phyloP scores from a whole-genome alignment of 2,888 invertebrate genomes.

The Stictocephala bisonia region DNA sequence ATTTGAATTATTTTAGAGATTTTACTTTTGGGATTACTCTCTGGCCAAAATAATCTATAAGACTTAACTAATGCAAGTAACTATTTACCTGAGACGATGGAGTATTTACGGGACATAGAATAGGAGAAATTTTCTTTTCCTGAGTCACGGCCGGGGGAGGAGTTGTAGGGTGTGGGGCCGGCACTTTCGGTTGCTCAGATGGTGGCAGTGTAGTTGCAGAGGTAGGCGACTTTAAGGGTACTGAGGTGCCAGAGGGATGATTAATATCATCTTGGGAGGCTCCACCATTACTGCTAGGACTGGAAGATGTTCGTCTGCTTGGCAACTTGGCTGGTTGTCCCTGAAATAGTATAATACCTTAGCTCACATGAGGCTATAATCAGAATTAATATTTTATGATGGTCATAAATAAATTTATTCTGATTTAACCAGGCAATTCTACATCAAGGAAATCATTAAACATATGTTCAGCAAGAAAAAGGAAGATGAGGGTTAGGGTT shows the following conservation, averaged over 20 bases:
- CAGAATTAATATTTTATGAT: too few relatives aligned
- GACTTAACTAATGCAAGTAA: too few relatives aligned
- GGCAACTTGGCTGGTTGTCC: slow-evolving; percentile 38
- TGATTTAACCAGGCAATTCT: too few relatives aligned
- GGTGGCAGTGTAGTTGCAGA: slow-evolving; percentile 29
- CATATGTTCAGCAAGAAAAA: too few relatives aligned
- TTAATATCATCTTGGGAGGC: slow-evolving; percentile 7
- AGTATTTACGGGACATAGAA: slow-evolving; percentile 42
- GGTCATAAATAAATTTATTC: too few relatives aligned
- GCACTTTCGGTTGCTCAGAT: too few relatives aligned
- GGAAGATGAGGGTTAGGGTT: too few relatives aligned
- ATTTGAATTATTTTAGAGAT: too few relatives aligned
- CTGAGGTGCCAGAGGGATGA: slow-evolving; percentile 2
- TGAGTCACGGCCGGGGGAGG: slow-evolving; percentile 64
- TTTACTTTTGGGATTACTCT: too few relatives aligned
- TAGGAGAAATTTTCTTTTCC: slow-evolving; percentile 36
- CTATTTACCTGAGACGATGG: slow-evolving; percentile 46
- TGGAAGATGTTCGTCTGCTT: background rate
- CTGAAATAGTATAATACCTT: slow-evolving; percentile 4
- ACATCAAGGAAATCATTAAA: too few relatives aligned
- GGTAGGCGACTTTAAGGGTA: slow-evolving; percentile 11
- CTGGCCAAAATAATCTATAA: too few relatives aligned
- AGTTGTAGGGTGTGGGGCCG: slow-evolving; percentile 56
- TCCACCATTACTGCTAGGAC: slow-evolving; percentile 35
- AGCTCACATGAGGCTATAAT: too few relatives aligned